phyloP scores from a whole-genome alignment of 2,888 invertebrate species.

The Tanypteryx hageni region DNA sequence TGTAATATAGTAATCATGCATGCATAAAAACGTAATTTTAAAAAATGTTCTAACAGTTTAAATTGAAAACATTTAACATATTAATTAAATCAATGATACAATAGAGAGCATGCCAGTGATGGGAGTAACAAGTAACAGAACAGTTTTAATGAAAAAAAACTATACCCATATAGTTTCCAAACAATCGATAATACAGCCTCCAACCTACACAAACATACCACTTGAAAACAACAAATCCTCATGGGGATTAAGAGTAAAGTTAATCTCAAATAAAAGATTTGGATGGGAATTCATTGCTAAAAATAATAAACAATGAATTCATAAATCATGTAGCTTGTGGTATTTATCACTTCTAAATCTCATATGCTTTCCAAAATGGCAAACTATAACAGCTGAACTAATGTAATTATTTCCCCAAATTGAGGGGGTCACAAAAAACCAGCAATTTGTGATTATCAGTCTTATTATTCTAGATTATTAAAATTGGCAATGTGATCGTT shows the following conservation, averaged over 20 bases:
- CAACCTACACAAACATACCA: background rate
- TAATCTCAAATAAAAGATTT: too few relatives aligned
- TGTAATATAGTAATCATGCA: too few relatives aligned
- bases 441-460: conserved; percentile 57
- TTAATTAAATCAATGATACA: conserved; percentile 4
- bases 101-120: conserved; percentile 47
- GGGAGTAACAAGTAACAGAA: conserved; percentile 21
- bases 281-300: background rate
- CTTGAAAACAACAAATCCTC: too few relatives aligned
- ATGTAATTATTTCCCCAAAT: conserved; percentile 7
- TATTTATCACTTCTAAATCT: conserved; percentile 15
- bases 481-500: conserved; percentile 55
- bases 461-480: conserved; percentile 63
- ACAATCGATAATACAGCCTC: background rate
- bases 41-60: background rate
- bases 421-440: conserved; percentile 3
- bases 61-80: background rate
- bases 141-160: background rate
- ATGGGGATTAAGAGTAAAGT: too few relatives aligned
- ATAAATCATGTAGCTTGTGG: background rate
- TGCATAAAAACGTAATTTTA: too few relatives aligned
- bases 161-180: background rate
- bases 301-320: background rate
- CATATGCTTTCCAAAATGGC: conserved; percentile 21
- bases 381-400: conserved; percentile 47